Evolutionary conservation across 2,113 vertebrate genomes (phyloP).

Genomic region (Halichoerus grypus): DNA sequence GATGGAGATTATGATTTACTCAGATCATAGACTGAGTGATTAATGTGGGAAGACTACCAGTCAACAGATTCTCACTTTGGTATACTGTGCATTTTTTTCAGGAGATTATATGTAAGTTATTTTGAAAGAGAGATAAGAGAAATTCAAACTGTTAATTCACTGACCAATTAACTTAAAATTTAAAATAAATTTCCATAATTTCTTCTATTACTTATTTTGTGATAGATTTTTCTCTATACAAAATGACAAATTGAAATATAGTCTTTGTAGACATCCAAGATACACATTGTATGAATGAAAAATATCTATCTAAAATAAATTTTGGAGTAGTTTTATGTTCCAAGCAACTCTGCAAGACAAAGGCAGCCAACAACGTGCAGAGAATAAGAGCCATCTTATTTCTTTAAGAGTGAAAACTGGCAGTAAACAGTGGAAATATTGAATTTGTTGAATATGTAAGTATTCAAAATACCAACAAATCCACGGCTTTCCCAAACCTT

Average conservation of each 20-base stretch:
- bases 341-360: background rate
- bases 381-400: background rate
- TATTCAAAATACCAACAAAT: conserved; percentile 1
- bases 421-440: background rate
- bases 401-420: conserved; percentile 12
- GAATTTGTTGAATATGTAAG: background rate
- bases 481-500: conserved; percentile 4
- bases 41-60: background rate
- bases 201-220: conserved; percentile 41
- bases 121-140: conserved; percentile 52
- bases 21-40: background rate
- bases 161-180: conserved; percentile 23
- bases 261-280: background rate
- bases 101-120: conserved; percentile 38
- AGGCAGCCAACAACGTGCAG: background rate
- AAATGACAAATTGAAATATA: conserved; percentile 13
- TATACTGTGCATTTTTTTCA: background rate
- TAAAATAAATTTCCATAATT: conserved; percentile 17
- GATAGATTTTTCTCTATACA: background rate
- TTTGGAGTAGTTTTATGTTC: conserved; percentile 24
- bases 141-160: conserved; percentile 27
- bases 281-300: conserved; percentile 2
- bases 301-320: background rate
- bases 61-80: background rate
- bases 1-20: conserved; percentile 1